Evolutionary conservation across 2,888 invertebrate species (phyloP).

Genomic region (Saturnia pavonia): DNA sequence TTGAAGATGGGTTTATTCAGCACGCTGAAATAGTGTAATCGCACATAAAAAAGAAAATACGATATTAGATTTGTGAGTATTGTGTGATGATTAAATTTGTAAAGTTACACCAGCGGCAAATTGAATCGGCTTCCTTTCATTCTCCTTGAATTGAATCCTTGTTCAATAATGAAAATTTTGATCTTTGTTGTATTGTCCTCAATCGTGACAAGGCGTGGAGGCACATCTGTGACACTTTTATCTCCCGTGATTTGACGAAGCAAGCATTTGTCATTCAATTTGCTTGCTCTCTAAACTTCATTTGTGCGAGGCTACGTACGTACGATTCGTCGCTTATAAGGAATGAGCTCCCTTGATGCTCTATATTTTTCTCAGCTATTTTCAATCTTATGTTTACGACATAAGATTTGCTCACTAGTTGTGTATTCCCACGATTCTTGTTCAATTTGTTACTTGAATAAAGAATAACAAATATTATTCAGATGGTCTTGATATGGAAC

Average conservation of each 20-base stretch:
- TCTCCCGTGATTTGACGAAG: slow-evolving; percentile 41
- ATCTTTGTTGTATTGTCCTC: slow-evolving; percentile 18
- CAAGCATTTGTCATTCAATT: slow-evolving; percentile 47
- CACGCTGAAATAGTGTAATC: background rate
- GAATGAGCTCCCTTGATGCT: slow-evolving; percentile 29
- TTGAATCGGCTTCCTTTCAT: slow-evolving; percentile 21
- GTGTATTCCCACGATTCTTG: slow-evolving; percentile 24
- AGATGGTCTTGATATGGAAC: slow-evolving; percentile 33
- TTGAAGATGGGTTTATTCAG: slow-evolving; percentile 6
- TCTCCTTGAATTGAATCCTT: slow-evolving; percentile 8
- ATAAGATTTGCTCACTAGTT: slow-evolving; percentile 29
- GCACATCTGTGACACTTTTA: slow-evolving; percentile 33
- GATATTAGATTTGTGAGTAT: background rate
- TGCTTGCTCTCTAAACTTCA: slow-evolving; percentile 40
- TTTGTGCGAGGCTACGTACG: slow-evolving; percentile 32
- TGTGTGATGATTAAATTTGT: slow-evolving; percentile 29
- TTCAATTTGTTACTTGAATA: slow-evolving; percentile 42
- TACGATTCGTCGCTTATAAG: slow-evolving; percentile 35
- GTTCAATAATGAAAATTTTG: slow-evolving; percentile 19
- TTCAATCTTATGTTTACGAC: slow-evolving; percentile 27
- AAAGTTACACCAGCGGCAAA: slow-evolving; percentile 24
- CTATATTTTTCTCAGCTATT: slow-evolving; percentile 25
- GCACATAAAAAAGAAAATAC: background rate
- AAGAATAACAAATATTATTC: slow-evolving; percentile 40
- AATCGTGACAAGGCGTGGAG: slow-evolving; percentile 22